Percentiles rank a stretch among this genome's conserved stretches.
These are phyloP conservation scores for Hoplodrina ambigua DNA, from an alignment of 2,888 invertebrate species.

Conservation along the genomic window DNA sequence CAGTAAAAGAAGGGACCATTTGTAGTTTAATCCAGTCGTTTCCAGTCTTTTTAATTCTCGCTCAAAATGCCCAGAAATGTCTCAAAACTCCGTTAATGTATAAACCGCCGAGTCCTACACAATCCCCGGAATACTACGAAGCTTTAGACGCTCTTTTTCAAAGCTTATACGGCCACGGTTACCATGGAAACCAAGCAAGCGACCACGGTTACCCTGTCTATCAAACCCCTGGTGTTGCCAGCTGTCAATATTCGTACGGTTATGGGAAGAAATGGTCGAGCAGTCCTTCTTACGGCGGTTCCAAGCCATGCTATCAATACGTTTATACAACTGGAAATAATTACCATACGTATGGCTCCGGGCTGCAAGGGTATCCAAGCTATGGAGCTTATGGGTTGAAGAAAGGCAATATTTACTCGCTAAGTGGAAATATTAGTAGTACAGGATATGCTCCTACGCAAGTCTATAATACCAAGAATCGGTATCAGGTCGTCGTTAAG, in stretches of 20 bases:
- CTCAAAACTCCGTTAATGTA: slow-evolving; percentile 82
- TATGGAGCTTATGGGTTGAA: slow-evolving; percentile 62
- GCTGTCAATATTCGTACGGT: slow-evolving; percentile 59
- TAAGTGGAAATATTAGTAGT: slow-evolving; percentile 63
- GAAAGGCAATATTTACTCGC: slow-evolving; percentile 71
- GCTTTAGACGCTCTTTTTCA: slow-evolving; percentile 83
- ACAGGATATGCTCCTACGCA: slow-evolving; percentile 78
- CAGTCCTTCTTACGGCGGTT: slow-evolving; percentile 21
- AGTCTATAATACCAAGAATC: slow-evolving; percentile 76
- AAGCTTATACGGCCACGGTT: slow-evolving; percentile 71
- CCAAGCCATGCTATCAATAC: slow-evolving; percentile 66
- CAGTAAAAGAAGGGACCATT: slow-evolving; percentile 77
- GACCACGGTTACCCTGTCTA: slow-evolving; percentile 39
- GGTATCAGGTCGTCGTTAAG: slow-evolving; percentile 80
- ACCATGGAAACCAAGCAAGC: slow-evolving; percentile 52
- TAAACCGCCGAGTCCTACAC: slow-evolving; percentile 82
- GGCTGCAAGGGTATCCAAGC: slow-evolving; percentile 59
- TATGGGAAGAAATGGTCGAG: slow-evolving; percentile 55
- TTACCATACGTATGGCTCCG: slow-evolving; percentile 56
- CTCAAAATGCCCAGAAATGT: slow-evolving; percentile 82
- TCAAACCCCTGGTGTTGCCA: slow-evolving; percentile 39
- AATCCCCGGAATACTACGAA: slow-evolving; percentile 84
- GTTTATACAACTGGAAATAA: slow-evolving; percentile 56
- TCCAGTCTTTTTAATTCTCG: slow-evolving; percentile 83
- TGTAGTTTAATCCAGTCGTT: slow-evolving; percentile 84